Percentiles rank a stretch among this genome's conserved stretches.
Evolutionary conservation across 35 echinoderm and acorn worm genomes (phyloP).

Genomic region (Ophioderma brevispina): DNA sequence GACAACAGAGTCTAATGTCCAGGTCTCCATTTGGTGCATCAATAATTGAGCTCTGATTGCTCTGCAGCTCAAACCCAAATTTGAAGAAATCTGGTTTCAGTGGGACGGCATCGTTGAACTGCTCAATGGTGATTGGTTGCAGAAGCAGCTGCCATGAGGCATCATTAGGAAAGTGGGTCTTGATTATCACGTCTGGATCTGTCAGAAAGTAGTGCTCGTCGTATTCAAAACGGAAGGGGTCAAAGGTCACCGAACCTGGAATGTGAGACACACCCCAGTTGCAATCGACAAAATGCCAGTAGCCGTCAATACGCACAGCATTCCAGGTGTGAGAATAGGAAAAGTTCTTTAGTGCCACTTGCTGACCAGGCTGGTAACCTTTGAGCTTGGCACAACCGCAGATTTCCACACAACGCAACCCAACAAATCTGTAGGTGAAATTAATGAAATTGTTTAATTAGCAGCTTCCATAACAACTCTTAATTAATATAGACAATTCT

Average conservation of each 20-base stretch:
- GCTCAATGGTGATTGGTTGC: conserved; percentile 47
- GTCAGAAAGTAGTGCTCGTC: conserved; percentile 98
- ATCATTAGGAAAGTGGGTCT: conserved; percentile 87
- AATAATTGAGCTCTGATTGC: conserved; percentile 21
- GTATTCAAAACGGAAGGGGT: conserved; percentile 92
- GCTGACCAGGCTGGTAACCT: conserved; percentile 71
- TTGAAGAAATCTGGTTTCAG: conserved; percentile 95
- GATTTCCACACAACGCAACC: conserved; percentile 89
- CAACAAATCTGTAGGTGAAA: conserved; percentile 58
- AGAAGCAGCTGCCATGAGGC: conserved; percentile 79
- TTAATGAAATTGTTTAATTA: too few relatives aligned
- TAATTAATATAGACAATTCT: too few relatives aligned
- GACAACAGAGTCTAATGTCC: conserved; percentile 57
- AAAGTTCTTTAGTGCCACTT: conserved; percentile 46
- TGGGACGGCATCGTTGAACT: conserved; percentile 71
- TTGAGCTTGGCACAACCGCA: conserved; percentile 81
- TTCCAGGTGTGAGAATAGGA: conserved; percentile 93
- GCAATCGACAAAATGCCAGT: conserved; percentile 99
- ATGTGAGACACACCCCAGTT: conserved; percentile 99
- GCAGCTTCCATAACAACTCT: too few relatives aligned
- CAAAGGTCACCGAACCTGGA: conserved; percentile 77
- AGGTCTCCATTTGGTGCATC: conserved; percentile 55
- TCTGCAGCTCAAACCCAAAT: conserved; percentile 66
- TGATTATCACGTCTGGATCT: conserved; percentile 90
- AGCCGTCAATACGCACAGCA: conserved; percentile 91